These are phyloP conservation scores for Peromyscus polionotus DNA, from an alignment of 2,113 vertebrate species.

Conservation along the genomic window DNA sequence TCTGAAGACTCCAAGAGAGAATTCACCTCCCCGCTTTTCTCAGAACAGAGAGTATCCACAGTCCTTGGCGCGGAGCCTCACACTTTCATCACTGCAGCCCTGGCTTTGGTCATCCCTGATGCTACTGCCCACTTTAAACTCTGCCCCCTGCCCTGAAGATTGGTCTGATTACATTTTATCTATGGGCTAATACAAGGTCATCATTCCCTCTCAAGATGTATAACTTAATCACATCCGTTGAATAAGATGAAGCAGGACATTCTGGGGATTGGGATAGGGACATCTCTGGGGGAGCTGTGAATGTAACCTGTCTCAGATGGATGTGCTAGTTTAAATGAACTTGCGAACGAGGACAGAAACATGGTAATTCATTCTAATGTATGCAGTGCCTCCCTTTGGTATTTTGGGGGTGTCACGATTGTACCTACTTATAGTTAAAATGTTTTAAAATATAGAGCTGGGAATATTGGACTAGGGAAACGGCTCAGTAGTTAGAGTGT, in stretches of 20 bases:
- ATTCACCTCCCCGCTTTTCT: not conserved
- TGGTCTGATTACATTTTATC: not conserved
- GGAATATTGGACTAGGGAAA: not conserved
- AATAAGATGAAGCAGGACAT: not conserved
- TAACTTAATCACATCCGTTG: not conserved
- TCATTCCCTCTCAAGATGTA: not conserved
- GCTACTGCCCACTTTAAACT: not conserved
- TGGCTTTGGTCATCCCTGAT: not conserved
- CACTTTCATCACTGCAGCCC: not conserved
- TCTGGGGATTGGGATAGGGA: not conserved
- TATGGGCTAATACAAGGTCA: not conserved
- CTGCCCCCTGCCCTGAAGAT: not conserved
- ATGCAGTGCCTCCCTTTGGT: not conserved
- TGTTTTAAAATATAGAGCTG: not conserved
- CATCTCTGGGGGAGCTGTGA: not conserved
- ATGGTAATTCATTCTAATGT: not conserved
- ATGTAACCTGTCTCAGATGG: not conserved
- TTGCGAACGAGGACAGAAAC: not conserved
- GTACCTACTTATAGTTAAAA: constrained; percentile 28
- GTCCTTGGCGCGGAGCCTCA: not conserved
- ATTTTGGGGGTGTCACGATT: not conserved
- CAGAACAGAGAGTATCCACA: not conserved
- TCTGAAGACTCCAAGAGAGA: not conserved
- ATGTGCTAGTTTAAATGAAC: not conserved
- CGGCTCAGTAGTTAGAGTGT: too few species aligned